phyloP scores from a whole-genome alignment of 2,113 vertebrate genomes.

The Muntiacus reevesi region DNA sequence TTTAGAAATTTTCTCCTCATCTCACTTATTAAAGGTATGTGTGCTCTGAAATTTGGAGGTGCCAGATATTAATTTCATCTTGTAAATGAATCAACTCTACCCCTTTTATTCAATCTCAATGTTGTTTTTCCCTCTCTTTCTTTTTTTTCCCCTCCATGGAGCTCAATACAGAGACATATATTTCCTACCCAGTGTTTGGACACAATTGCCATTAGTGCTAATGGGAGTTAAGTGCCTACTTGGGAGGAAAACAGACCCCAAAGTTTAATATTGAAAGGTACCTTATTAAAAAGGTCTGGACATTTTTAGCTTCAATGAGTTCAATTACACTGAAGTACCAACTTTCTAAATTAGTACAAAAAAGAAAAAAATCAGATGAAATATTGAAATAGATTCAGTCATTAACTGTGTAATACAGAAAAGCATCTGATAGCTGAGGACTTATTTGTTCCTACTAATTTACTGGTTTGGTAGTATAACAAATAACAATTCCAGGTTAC shows the following conservation, averaged over 20 bases:
- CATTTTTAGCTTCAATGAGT: slow-evolving; percentile 71
- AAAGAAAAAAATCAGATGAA: slow-evolving; percentile 56
- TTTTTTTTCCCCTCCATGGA: not conserved
- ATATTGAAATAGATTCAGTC: slow-evolving; percentile 57
- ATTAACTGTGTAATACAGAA: not conserved
- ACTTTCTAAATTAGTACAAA: slow-evolving; percentile 61
- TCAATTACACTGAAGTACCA: slow-evolving; percentile 68
- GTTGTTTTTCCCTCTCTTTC: slow-evolving; percentile 69
- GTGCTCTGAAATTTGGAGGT: slow-evolving; percentile 78
- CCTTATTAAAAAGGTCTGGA: slow-evolving; percentile 71
- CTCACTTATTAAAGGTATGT: slow-evolving; percentile 76
- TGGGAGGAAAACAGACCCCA: slow-evolving; percentile 64
- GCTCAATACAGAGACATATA: slow-evolving; percentile 73
- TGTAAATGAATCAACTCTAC: slow-evolving; percentile 76
- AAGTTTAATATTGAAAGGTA: slow-evolving; percentile 74
- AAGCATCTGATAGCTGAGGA: not conserved
- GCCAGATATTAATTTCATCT: slow-evolving; percentile 78
- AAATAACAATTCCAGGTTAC: slow-evolving; percentile 24
- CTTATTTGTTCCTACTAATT: not conserved
- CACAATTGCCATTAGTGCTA: slow-evolving; percentile 72
- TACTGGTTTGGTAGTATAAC: not conserved
- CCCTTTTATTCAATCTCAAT: slow-evolving; percentile 74
- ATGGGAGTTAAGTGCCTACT: slow-evolving; percentile 78
- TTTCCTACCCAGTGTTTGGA: slow-evolving; percentile 64
- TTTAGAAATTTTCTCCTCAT: slow-evolving; percentile 81